Conservation (phyloP, 2,888 invertebrate genomes). For the Drosophila trichaetosa region DNA sequence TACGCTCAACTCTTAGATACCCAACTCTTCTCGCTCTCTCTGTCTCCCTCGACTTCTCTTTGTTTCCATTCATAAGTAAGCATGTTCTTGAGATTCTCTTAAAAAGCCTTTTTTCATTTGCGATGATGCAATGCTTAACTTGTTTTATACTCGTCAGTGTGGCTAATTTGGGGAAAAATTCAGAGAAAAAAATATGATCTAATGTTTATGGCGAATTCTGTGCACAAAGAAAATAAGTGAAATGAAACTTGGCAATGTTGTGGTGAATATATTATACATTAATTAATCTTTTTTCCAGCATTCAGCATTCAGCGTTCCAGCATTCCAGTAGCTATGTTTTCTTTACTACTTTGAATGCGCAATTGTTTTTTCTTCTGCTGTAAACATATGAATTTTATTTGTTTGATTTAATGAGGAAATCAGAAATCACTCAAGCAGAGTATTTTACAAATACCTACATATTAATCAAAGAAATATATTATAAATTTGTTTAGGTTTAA, state of each 20-base stretch:
- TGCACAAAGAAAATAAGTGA: background rate
- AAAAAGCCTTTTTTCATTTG: conserved; percentile 1
- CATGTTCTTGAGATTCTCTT: background rate
- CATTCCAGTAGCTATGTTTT: background rate
- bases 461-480: background rate
- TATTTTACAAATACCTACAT: background rate
- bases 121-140: conserved; percentile 50
- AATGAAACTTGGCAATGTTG: background rate
- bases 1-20: background rate
- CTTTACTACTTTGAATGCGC: background rate
- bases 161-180: conserved; percentile 16
- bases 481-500: background rate
- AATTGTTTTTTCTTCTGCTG: background rate
- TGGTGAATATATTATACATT: background rate
- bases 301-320: background rate
- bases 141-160: conserved; percentile 16
- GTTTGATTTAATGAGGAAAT: background rate
- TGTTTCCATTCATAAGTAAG: background rate
- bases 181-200: conserved; percentile 18
- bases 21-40: background rate
- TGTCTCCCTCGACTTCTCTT: background rate
- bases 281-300: background rate
- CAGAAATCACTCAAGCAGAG: background rate
- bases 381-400: background rate
- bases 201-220: conserved; percentile 1